Conservation (phyloP, 2,113 vertebrate species). For the Rhea americana region DNA sequence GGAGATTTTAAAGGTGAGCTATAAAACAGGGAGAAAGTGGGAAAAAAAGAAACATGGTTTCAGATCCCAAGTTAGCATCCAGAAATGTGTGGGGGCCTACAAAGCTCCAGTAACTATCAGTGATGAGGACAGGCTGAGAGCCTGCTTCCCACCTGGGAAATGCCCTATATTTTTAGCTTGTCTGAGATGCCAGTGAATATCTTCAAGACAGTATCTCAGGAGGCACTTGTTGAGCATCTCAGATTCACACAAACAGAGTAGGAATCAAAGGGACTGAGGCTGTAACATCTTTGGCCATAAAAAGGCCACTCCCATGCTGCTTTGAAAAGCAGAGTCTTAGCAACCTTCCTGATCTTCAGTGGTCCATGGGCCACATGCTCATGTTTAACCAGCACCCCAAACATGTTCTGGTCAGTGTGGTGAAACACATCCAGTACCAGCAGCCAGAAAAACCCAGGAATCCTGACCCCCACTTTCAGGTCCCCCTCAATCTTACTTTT, state of each 20-base stretch:
- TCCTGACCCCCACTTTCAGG: not conserved
- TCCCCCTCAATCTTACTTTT: not conserved
- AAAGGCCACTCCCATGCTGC: fast-evolving
- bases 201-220: fast-evolving
- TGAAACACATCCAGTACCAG: not conserved
- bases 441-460: not conserved
- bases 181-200: not conserved
- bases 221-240: not conserved
- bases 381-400: too few relatives aligned
- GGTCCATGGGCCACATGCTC: not conserved
- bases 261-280: not conserved
- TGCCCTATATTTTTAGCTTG: not conserved
- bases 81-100: not conserved
- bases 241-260: fast-evolving
- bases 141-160: not conserved
- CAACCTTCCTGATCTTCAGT: not conserved
- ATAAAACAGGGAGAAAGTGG: not conserved
- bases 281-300: not conserved
- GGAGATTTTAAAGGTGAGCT: constrained; percentile 29
- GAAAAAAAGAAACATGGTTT: not conserved
- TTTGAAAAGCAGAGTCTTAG: not conserved
- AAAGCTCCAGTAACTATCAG: not conserved
- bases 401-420: fast-evolving
- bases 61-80: not conserved
- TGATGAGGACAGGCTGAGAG: not conserved